Percentiles rank a stretch among this genome's conserved stretches.
These are phyloP conservation scores for Liparis tanakae DNA, from an alignment of 2,797 vertebrate genomes.

Conservation along the genomic window DNA sequence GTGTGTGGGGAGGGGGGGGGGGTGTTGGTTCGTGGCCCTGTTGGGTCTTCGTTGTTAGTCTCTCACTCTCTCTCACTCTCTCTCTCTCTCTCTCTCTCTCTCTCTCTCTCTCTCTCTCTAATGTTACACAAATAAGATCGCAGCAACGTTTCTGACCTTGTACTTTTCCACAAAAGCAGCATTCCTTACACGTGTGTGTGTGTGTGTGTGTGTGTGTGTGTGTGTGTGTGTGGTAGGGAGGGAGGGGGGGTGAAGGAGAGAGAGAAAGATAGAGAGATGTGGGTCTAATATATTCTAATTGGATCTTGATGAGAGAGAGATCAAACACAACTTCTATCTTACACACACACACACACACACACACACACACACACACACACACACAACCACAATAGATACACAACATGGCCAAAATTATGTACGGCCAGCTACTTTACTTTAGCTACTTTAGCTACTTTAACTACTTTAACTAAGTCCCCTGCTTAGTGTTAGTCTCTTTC, in stretches of 20 bases:
- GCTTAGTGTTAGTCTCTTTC: no score
- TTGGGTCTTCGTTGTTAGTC: neutral
- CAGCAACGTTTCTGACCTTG: constrained; percentile 34
- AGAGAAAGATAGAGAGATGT: neutral
- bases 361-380: neutral
- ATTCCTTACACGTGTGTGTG: constrained; percentile 23
- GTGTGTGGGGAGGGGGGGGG: neutral
- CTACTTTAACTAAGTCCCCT: no score
- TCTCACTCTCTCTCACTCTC: neutral
- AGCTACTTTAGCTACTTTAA: no score
- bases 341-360: neutral
- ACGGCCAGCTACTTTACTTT: neutral
- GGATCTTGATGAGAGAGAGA: constrained; percentile 51
- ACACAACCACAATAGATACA: neutral
- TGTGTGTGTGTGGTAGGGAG: neutral
- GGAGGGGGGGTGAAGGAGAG: neutral
- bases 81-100: neutral
- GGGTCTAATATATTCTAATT: constrained; percentile 38
- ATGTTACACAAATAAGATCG: neutral
- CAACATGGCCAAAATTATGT: neutral
- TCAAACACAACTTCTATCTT: constrained; percentile 14
- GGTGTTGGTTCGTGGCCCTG: constrained; percentile 8
- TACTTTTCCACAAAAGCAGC: constrained; percentile 28
- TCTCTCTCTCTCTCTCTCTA: neutral
- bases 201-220: constrained; percentile 7